Evolutionary conservation across 2,797 vertebrate species (phyloP).

Genomic region (Lepilemur ruficaudatus): DNA sequence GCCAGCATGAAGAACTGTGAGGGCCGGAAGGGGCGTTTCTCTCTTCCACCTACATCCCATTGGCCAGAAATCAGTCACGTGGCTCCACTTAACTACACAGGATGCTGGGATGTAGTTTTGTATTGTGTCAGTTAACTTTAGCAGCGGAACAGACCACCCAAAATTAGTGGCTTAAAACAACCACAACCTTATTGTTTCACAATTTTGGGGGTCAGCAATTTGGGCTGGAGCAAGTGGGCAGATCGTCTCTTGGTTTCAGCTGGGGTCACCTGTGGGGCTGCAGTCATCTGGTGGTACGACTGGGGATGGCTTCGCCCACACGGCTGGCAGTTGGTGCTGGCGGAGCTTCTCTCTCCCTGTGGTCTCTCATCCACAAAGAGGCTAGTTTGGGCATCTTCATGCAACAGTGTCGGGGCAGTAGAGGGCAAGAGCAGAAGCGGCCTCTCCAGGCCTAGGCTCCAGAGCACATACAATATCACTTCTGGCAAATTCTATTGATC

Average conservation of each 20-base stretch:
- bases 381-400: background rate
- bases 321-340: background rate
- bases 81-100: background rate
- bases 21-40: background rate
- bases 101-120: background rate
- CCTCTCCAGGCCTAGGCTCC: background rate
- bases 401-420: background rate
- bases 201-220: background rate
- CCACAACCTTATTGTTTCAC: background rate
- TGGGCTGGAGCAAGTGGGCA: background rate
- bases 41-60: background rate
- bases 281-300: background rate
- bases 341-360: background rate
- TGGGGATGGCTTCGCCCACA: background rate
- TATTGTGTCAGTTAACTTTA: background rate
- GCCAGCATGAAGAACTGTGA: background rate
- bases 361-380: background rate
- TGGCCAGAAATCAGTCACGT: background rate
- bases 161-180: background rate
- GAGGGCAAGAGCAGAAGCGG: background rate
- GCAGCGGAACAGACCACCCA: background rate
- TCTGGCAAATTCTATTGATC: background rate
- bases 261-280: background rate
- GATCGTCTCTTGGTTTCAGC: background rate
- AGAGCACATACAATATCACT: background rate